A percentile compares a stretch with the other conserved stretches of the same genome.
Evolutionary conservation across 2,113 vertebrate species (phyloP).

Genomic region (Poeciliopsis prolifica): DNA sequence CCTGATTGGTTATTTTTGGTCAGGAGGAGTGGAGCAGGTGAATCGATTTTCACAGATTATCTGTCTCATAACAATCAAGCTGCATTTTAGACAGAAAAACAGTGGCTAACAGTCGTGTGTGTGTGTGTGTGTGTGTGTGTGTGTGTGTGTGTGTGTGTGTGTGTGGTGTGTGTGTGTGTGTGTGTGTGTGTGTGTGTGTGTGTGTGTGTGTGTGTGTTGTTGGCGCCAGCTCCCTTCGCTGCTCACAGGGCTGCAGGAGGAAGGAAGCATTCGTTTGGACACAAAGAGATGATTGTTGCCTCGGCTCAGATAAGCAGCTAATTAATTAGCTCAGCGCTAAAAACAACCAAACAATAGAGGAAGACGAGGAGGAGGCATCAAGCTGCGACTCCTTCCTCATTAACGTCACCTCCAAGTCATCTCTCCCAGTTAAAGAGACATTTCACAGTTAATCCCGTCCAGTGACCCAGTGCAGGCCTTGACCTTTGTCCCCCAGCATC

Average conservation of each 20-base stretch:
- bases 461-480: slow-evolving; percentile 16
- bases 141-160: not conserved
- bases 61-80: too few relatives aligned
- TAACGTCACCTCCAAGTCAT: not conserved
- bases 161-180: not conserved
- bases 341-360: slow-evolving; percentile 57
- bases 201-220: not conserved
- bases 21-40: too few relatives aligned
- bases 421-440: not conserved
- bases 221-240: not conserved
- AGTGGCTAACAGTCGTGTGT: not conserved
- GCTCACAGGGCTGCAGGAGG: slow-evolving; percentile 28
- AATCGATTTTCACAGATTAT: too few relatives aligned
- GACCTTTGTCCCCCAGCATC: slow-evolving; percentile 11
- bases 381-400: not conserved
- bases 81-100: not conserved
- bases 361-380: not conserved
- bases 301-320: slow-evolving; percentile 47
- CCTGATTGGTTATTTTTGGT: too few relatives aligned
- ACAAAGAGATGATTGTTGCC: slow-evolving; percentile 55
- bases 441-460: not conserved
- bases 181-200: not conserved
- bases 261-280: slow-evolving; percentile 54
- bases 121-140: not conserved
- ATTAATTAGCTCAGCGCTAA: slow-evolving; percentile 53